phyloP scores from a whole-genome alignment of 2,113 vertebrate species.

The Sterna hirundo region DNA sequence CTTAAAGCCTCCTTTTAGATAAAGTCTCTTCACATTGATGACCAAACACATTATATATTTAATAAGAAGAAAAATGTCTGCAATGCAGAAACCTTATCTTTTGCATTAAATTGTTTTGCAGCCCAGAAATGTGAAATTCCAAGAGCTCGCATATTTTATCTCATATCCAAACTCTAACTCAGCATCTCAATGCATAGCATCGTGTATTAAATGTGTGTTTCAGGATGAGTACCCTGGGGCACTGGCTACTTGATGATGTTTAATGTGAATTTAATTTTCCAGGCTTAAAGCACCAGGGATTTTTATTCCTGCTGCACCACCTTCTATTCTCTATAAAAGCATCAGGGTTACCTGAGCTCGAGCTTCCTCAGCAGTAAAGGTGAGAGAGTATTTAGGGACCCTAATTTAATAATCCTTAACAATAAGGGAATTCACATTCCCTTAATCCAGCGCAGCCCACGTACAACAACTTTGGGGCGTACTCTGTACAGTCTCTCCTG shows the following conservation, averaged over 20 bases:
- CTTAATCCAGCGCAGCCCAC: background rate
- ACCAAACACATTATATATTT: background rate
- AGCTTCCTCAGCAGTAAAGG: background rate
- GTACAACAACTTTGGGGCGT: fast-evolving
- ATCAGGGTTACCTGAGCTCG: fast-evolving
- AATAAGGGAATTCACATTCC: background rate
- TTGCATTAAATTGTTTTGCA: background rate
- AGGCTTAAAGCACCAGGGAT: background rate
- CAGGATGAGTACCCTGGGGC: background rate
- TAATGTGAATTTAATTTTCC: background rate
- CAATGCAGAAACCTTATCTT: conserved; percentile 32
- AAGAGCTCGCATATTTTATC: background rate
- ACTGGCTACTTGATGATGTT: background rate
- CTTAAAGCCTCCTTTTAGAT: background rate
- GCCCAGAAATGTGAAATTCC: background rate
- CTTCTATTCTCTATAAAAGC: background rate
- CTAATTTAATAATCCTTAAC: no score
- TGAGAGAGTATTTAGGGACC: background rate
- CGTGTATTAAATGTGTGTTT: background rate
- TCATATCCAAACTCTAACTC: background rate
- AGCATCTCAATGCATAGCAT: background rate
- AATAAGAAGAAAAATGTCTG: conserved; percentile 18
- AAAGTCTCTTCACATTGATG: background rate
- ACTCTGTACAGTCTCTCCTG: background rate
- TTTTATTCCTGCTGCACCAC: background rate